Evolutionary conservation across 1,140 invertebrate genomes (phyloP), one percentile per base, ranked within the genome.

Genomic region (Drosophila persimilis): DNA sequence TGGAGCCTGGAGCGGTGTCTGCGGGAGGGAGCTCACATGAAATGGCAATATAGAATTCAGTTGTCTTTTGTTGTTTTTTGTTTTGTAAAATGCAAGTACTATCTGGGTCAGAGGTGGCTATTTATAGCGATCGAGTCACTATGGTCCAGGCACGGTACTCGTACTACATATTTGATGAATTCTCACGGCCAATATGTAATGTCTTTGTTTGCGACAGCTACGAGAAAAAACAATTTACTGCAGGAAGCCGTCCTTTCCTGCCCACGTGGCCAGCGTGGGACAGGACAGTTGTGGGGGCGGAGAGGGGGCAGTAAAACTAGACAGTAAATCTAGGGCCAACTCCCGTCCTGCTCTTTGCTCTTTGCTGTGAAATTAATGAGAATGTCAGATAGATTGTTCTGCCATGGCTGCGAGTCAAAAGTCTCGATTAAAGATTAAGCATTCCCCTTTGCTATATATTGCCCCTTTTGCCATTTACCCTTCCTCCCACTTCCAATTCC

Each of bases 351-450:
- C 45, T 57, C n/a, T n/a, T n/a, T 9, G 53, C 22, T 57, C 55
- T 54, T 17, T 17, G 48, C 56, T 76, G 51, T 43, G 56, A 76
- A 75, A 76, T 75, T 75, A 75, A 75, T 75, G 72, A 75, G 61
- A 75, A 66, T 75, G 72, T 60, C 54, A 75, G 75, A 75, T 56
- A 55, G 45, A 39, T 57, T 55, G 41, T 47, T 47, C 47, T 65
- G 54, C 57, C 56, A 62, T 61, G 31, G 47, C 60, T 56, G 58
- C 72, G 64, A 74, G 71, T 73, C 70, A 75, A 75, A 75, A 75
- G 62, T 75, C 60, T 75, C 72, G 55, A 75, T 74, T 74, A 74
- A 74, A 74, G 71, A 75, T 74, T 67, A 51, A 75, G 29, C 31
- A 9, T n/a, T n/a, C n/a, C n/a, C n/a, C n/a, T n/a, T n/a, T n/a